These are phyloP conservation scores for Spongilla lacustris DNA, from an alignment of 37 sponge, comb jelly and placozoan genomes.

Conservation along the genomic window DNA sequence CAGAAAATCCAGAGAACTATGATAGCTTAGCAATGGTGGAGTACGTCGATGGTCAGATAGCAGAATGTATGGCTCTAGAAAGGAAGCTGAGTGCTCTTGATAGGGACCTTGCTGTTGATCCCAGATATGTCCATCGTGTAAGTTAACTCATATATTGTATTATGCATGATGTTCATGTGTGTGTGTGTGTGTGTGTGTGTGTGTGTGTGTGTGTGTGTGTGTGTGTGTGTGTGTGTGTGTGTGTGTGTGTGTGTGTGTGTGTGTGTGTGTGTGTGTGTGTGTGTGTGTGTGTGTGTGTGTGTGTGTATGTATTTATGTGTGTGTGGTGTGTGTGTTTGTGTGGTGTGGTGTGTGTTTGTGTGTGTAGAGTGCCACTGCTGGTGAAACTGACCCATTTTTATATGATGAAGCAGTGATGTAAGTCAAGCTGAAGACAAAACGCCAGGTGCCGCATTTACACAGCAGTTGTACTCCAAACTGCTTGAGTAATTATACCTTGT, in stretches of 20 bases:
- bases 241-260: background rate
- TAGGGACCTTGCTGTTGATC: constrained; percentile 60
- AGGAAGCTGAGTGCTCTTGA: constrained; percentile 60
- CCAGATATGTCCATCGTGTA: constrained; percentile 73
- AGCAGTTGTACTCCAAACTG: background rate
- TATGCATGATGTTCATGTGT: background rate
- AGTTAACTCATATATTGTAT: constrained; percentile 18
- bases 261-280: background rate
- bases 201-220: constrained; percentile 23
- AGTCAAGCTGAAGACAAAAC: background rate
- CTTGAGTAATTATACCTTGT: background rate
- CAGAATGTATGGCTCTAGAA: constrained; percentile 66
- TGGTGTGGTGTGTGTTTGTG: constrained; percentile 15
- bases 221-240: constrained; percentile 17
- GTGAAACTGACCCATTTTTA: constrained; percentile 56
- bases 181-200: constrained; percentile 10
- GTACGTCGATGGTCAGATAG: constrained; percentile 56
- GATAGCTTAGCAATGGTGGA: constrained; percentile 48
- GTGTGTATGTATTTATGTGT: no score
- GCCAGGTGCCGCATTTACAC: background rate
- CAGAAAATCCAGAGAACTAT: constrained; percentile 73
- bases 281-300: background rate
- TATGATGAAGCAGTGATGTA: constrained; percentile 43
- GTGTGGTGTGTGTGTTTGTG: background rate
- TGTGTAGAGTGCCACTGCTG: constrained; percentile 21